These are phyloP conservation scores for Herpetotheres cachinnans DNA, from an alignment of 2,113 vertebrate species.

Conservation along the genomic window DNA sequence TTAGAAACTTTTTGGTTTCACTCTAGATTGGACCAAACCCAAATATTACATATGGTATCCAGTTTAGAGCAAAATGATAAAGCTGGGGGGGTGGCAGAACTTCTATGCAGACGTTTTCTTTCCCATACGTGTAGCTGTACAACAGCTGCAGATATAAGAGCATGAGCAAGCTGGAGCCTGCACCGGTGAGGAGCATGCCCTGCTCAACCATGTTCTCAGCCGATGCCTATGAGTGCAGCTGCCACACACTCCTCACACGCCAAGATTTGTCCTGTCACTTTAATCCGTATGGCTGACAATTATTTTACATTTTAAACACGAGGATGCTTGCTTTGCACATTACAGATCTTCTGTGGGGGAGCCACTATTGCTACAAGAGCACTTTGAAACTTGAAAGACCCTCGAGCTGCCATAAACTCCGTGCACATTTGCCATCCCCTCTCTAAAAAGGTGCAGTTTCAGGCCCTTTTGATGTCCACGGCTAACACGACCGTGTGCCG, in stretches of 20 bases:
- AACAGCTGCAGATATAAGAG: not conserved
- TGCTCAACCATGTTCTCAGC: not conserved
- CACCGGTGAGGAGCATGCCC: accelerated
- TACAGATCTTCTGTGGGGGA: not conserved
- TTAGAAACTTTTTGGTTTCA: slow-evolving; percentile 1
- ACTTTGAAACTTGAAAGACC: not conserved
- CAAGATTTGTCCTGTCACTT: not conserved
- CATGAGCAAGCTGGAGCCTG: not conserved
- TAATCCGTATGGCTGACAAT: not conserved
- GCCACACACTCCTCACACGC: accelerated
- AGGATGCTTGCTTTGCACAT: not conserved
- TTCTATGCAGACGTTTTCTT: not conserved
- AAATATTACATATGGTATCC: slow-evolving; percentile 37
- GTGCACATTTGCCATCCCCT: not conserved
- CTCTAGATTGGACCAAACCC: slow-evolving; percentile 38
- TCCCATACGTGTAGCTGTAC: not conserved
- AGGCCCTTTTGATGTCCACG: not conserved
- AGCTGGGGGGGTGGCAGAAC: not conserved
- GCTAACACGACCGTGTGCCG: not conserved
- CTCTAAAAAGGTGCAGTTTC: not conserved
- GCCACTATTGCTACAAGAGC: not conserved
- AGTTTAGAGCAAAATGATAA: slow-evolving; percentile 26
- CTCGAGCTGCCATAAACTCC: accelerated
- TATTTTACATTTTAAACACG: not conserved
- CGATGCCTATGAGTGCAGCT: not conserved